Conservation (phyloP, 2,113 vertebrate genomes). For the Proterorhinus semilunaris region DNA sequence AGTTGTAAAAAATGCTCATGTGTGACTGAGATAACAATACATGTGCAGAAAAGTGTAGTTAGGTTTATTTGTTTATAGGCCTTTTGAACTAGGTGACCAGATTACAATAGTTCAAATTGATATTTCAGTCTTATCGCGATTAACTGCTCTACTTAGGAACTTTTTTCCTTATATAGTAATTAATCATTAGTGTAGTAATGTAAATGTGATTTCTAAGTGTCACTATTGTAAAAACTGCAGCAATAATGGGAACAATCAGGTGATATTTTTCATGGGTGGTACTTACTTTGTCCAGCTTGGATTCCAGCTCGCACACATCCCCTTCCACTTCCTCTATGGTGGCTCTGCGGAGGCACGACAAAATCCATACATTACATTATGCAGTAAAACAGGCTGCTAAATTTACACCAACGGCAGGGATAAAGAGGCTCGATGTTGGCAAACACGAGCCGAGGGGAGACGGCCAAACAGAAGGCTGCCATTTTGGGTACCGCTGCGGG, state of each 20-base stretch:
- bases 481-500: constrained; percentile 46
- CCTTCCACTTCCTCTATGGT: constrained; percentile 97
- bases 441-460: constrained; percentile 23
- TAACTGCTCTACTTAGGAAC: too few relatives aligned
- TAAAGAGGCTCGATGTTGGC: constrained; percentile 18
- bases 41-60: too few relatives aligned
- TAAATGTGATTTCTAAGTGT: too few relatives aligned
- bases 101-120: too few relatives aligned
- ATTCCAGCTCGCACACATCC: constrained; percentile 94
- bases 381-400: neutral
- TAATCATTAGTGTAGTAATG: too few relatives aligned
- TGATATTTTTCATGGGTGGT: constrained; percentile 53
- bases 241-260: constrained; percentile 31
- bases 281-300: constrained; percentile 98
- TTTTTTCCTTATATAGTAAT: too few relatives aligned
- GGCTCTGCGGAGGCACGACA: constrained; percentile 77
- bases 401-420: neutral
- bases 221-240: too few relatives aligned
- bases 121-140: too few relatives aligned
- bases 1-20: too few relatives aligned
- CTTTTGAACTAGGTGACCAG: too few relatives aligned
- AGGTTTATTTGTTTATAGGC: too few relatives aligned
- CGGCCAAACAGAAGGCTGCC: constrained; percentile 53
- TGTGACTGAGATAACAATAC: too few relatives aligned
- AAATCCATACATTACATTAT: neutral